Evolutionary conservation across 2,888 invertebrate species (phyloP).

Genomic region (Andricus quercusramuli): DNA sequence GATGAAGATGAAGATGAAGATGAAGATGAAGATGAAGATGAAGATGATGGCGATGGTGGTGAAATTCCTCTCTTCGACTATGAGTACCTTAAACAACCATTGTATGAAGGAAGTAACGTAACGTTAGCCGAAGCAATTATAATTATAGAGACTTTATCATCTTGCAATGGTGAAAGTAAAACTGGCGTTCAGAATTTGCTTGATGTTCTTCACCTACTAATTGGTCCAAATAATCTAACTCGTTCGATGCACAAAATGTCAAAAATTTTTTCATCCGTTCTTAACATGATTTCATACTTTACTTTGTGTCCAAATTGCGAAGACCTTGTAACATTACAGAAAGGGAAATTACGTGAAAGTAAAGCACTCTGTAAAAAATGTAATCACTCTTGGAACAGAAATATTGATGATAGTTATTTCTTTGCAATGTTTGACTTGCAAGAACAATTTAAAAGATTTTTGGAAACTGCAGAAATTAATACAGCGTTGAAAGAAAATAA

Average conservation of each 20-base stretch:
- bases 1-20: too few relatives aligned
- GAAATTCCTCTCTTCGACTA: neutral
- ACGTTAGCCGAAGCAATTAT: neutral
- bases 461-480: conserved; percentile 8
- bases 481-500: conserved; percentile 4
- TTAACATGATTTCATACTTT: too few relatives aligned
- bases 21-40: too few relatives aligned
- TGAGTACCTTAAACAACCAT: neutral
- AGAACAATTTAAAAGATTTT: conserved; percentile 25
- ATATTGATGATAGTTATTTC: conserved; percentile 8
- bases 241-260: too few relatives aligned
- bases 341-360: too few relatives aligned
- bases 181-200: conserved; percentile 3
- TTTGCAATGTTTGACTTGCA: conserved; percentile 28
- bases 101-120: conserved; percentile 6
- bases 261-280: too few relatives aligned
- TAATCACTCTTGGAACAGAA: conserved; percentile 8
- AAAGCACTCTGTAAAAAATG: neutral
- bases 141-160: conserved; percentile 8
- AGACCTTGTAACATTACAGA: too few relatives aligned
- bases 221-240: too few relatives aligned
- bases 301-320: too few relatives aligned
- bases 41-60: too few relatives aligned
- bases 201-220: neutral
- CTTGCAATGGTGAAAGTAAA: conserved; percentile 7